Evolutionary conservation across 2,113 vertebrate species (phyloP).

Genomic region (Hyaena hyaena): DNA sequence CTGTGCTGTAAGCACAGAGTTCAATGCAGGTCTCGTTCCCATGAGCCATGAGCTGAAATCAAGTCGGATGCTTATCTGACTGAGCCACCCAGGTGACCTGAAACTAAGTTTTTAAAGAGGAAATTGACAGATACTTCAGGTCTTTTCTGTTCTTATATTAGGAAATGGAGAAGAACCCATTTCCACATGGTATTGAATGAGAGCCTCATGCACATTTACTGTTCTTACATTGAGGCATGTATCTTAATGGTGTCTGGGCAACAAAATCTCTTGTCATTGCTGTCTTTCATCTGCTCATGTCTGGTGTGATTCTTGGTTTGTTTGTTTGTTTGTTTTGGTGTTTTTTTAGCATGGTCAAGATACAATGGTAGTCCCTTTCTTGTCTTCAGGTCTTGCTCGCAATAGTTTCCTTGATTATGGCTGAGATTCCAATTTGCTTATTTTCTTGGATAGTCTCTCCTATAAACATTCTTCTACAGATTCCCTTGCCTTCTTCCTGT

Average conservation of each 20-base stretch:
- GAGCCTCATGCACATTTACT: rapidly evolving
- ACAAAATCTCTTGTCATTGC: not conserved
- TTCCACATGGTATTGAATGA: not conserved
- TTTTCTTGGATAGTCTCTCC: not conserved
- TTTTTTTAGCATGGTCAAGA: not conserved
- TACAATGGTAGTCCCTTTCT: not conserved
- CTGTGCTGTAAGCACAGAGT: not conserved
- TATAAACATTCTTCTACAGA: not conserved
- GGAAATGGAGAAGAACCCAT: not conserved
- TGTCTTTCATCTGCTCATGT: not conserved
- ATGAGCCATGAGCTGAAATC: too few species aligned
- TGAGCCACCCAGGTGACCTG: too few species aligned
- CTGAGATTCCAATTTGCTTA: not conserved
- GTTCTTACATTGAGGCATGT: not conserved
- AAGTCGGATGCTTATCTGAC: too few species aligned
- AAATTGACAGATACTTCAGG: not conserved
- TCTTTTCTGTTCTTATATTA: not conserved
- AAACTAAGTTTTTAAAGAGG: too few species aligned
- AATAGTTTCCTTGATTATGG: not conserved
- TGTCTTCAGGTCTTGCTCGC: not conserved
- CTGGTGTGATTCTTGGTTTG: not conserved
- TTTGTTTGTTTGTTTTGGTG: too few species aligned
- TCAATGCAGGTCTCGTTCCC: too few species aligned
- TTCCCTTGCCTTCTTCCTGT: not conserved
- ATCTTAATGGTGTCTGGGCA: not conserved